These are phyloP conservation scores for Arremon brunneinucha DNA, from an alignment of 2,797 vertebrate species.

Conservation along the genomic window DNA sequence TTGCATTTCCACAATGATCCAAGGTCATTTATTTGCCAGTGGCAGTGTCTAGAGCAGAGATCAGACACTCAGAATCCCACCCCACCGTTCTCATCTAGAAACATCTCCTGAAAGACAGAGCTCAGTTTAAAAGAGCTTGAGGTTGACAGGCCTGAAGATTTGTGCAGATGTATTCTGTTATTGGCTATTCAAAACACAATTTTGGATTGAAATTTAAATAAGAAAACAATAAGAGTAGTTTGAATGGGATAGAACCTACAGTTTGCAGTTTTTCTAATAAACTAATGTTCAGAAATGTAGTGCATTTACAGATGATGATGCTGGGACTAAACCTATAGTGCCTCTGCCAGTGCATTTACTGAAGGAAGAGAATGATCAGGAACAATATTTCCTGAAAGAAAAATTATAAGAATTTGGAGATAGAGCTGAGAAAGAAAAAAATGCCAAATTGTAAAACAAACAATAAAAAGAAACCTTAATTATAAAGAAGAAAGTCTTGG, in stretches of 20 bases:
- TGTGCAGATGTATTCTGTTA: background rate
- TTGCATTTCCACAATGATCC: background rate
- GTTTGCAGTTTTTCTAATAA: background rate
- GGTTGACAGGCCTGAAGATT: rapidly evolving
- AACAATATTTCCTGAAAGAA: background rate
- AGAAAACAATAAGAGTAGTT: background rate
- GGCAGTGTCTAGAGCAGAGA: background rate
- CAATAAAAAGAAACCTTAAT: background rate
- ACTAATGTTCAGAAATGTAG: background rate
- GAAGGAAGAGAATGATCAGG: background rate
- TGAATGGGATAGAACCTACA: background rate
- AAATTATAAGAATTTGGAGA: background rate
- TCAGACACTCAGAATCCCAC: background rate
- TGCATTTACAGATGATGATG: background rate
- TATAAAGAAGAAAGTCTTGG: background rate
- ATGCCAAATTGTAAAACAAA: background rate
- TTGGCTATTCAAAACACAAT: background rate
- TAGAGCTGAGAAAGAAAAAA: background rate
- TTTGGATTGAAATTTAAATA: background rate
- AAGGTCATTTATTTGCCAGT: background rate
- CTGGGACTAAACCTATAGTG: background rate
- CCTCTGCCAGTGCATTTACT: background rate
- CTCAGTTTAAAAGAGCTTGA: background rate
- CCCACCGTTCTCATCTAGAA: background rate
- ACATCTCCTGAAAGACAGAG: background rate